Conservation (phyloP, 2,113 vertebrate genomes). For the Orientallactaga bullata region DNA sequence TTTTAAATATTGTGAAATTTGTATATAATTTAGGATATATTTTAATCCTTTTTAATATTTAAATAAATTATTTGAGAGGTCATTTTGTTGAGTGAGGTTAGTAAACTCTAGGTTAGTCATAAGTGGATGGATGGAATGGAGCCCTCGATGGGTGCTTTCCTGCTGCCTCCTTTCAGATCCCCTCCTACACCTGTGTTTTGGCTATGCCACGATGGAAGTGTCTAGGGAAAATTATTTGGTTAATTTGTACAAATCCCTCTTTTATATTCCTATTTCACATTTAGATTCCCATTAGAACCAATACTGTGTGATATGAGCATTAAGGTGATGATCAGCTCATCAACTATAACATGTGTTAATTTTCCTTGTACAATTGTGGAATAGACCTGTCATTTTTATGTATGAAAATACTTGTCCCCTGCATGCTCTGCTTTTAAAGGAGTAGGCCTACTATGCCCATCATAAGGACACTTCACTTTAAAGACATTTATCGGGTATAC, state of each 20-base stretch:
- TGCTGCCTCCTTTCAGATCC: too few species aligned
- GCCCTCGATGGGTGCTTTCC: not conserved
- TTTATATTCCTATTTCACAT: not conserved
- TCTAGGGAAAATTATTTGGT: not conserved
- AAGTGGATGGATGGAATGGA: too few species aligned
- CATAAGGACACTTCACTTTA: not conserved
- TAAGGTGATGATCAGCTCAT: not conserved
- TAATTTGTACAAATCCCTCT: not conserved
- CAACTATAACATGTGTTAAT: not conserved
- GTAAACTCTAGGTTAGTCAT: too few species aligned
- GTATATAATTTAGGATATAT: not conserved
- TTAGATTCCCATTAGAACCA: not conserved
- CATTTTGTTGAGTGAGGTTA: too few species aligned
- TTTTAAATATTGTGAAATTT: not conserved
- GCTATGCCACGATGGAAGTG: not conserved
- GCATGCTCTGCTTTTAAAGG: not conserved
- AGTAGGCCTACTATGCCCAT: not conserved
- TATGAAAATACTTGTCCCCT: not conserved
- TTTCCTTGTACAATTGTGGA: not conserved
- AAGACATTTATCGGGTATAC: not conserved
- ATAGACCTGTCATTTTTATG: not conserved
- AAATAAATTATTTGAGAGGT: too few species aligned
- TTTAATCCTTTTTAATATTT: too few species aligned
- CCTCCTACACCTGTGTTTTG: too few species aligned
- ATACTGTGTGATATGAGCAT: not conserved